Percentiles rank a stretch among this genome's conserved stretches.
phyloP scores from a whole-genome alignment of 1,140 invertebrate genomes.

The Hylyphantes graminicola region DNA sequence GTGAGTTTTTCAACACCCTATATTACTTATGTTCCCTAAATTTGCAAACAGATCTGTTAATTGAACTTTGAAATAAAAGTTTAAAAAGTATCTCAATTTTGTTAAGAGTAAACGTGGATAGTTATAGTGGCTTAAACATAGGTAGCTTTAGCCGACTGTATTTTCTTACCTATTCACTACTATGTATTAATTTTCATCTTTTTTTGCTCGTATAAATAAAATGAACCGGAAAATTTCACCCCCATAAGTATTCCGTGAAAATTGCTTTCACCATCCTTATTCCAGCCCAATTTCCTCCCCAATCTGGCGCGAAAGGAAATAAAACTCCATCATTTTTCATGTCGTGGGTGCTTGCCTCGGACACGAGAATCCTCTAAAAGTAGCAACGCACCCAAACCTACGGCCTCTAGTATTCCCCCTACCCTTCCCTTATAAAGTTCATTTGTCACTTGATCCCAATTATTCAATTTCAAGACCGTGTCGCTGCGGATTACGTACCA shows the following conservation, averaged over 20 bases:
- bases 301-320: constrained; percentile 18
- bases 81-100: too few species aligned
- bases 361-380: constrained; percentile 2
- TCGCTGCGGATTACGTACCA: constrained; percentile 40
- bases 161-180: too few species aligned
- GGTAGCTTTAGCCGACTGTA: too few species aligned
- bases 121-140: too few species aligned
- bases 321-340: constrained; percentile 8
- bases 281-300: constrained; percentile 28
- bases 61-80: too few species aligned
- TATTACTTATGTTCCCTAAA: too few species aligned
- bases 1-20: too few species aligned
- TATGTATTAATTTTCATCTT: too few species aligned
- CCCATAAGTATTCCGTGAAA: neutral
- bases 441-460: constrained; percentile 53
- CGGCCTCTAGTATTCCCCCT: constrained; percentile 19
- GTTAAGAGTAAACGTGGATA: too few species aligned
- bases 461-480: constrained; percentile 48
- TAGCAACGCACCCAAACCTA: neutral
- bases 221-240: too few species aligned
- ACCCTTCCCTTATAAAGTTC: neutral
- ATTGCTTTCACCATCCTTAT: neutral
- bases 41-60: too few species aligned
- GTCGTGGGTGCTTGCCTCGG: neutral
- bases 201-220: too few species aligned